phyloP scores from a whole-genome alignment of 2,797 vertebrate genomes.

The Sylvilagus floridanus region DNA sequence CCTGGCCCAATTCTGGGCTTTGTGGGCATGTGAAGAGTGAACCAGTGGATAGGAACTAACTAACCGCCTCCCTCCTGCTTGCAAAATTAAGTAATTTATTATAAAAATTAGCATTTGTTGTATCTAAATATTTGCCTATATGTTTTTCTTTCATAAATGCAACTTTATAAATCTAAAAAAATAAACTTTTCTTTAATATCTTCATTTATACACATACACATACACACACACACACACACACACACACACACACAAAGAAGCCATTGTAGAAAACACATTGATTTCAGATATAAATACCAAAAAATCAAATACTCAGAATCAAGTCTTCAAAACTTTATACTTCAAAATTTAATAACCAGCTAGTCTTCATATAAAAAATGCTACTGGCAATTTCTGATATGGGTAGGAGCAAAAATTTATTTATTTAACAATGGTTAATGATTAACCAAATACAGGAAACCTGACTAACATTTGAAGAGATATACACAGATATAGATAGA shows the following conservation, averaged over 20 bases:
- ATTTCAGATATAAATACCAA: slow-evolving; percentile 34
- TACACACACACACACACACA: too few species aligned
- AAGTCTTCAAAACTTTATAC: not conserved
- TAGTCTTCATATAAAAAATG: not conserved
- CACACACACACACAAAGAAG: not conserved
- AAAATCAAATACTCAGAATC: not conserved
- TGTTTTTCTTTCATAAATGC: slow-evolving; percentile 49
- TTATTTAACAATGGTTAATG: slow-evolving; percentile 13
- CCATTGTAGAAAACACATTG: not conserved
- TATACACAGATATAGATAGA: not conserved
- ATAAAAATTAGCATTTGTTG: not conserved
- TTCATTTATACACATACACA: not conserved
- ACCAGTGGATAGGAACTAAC: too few species aligned
- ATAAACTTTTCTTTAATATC: not conserved
- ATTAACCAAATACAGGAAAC: not conserved
- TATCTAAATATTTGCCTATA: not conserved
- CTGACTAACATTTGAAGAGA: slow-evolving; percentile 1
- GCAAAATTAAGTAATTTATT: too few species aligned
- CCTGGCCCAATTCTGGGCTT: too few species aligned
- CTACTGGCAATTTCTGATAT: not conserved
- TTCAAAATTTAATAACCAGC: slow-evolving; percentile 19
- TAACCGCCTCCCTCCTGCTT: too few species aligned
- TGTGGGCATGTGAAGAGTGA: too few species aligned
- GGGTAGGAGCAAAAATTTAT: not conserved
- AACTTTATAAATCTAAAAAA: not conserved